Evolutionary conservation across 2,797 vertebrate genomes (phyloP).

Genomic region (Platalea minor): DNA sequence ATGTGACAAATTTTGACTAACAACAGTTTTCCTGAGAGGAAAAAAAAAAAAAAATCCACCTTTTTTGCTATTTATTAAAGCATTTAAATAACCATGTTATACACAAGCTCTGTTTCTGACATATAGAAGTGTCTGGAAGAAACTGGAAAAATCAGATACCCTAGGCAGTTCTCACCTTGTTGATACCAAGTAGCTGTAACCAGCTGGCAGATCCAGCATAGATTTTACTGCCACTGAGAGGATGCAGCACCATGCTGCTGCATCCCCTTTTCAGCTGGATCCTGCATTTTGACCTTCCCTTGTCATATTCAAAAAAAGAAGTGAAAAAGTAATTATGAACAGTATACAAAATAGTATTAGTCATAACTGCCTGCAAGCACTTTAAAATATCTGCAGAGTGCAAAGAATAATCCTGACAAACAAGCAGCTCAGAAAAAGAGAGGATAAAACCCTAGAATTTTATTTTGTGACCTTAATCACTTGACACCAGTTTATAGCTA

Average conservation of each 20-base stretch:
- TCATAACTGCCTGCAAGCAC: not conserved
- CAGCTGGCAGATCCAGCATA: not conserved
- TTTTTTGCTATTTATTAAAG: not conserved
- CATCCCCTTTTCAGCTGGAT: not conserved
- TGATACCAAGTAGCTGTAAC: not conserved
- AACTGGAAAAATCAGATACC: not conserved
- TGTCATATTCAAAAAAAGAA: not conserved
- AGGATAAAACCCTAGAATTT: not conserved
- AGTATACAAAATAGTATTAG: not conserved
- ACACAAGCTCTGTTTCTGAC: not conserved
- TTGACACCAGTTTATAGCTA: not conserved
- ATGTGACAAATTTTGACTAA: not conserved
- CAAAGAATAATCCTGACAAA: not conserved
- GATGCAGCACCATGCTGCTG: not conserved
- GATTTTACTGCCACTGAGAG: not conserved
- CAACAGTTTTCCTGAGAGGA: not conserved
- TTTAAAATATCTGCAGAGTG: not conserved
- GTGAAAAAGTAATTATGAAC: not conserved
- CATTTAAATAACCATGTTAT: not conserved
- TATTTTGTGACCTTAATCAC: not conserved
- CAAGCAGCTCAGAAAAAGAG: not conserved
- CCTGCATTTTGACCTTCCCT: not conserved
- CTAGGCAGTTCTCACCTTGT: not conserved
- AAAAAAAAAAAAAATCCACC: not conserved
- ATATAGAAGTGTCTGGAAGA: not conserved